phyloP scores from a whole-genome alignment of 2,888 invertebrate genomes.

The Himalopsyche japonica region DNA sequence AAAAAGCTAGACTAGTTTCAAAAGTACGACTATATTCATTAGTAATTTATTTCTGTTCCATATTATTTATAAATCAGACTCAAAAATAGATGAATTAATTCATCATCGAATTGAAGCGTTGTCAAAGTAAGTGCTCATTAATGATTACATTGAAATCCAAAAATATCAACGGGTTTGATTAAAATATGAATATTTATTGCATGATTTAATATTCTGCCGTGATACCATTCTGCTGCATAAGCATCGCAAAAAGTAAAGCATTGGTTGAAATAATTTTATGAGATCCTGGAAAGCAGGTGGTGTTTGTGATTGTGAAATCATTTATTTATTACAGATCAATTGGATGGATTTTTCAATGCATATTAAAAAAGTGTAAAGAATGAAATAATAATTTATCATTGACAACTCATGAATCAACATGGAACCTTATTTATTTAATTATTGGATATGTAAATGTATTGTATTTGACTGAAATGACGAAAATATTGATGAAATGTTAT shows the following conservation, averaged over 20 bases:
- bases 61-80: too few species aligned
- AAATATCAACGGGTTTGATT: not conserved
- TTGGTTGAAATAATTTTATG: not conserved
- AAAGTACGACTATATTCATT: too few species aligned
- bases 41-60: too few species aligned
- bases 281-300: not conserved
- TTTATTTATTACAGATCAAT: not conserved
- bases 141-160: not conserved
- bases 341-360: not conserved
- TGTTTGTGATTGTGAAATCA: not conserved
- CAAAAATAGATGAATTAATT: too few species aligned
- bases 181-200: not conserved
- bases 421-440: too few species aligned
- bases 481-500: too few species aligned
- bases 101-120: too few species aligned
- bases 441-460: too few species aligned
- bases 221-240: not conserved
- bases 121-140: not conserved
- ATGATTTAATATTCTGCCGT: not conserved
- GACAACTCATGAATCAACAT: too few species aligned
- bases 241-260: not conserved
- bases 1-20: too few species aligned
- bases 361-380: not conserved
- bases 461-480: too few species aligned
- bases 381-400: not conserved